Percentiles rank a stretch among this genome's conserved stretches.
phyloP scores from a whole-genome alignment of 2,888 invertebrate genomes.

The Eupithecia vulgata region DNA sequence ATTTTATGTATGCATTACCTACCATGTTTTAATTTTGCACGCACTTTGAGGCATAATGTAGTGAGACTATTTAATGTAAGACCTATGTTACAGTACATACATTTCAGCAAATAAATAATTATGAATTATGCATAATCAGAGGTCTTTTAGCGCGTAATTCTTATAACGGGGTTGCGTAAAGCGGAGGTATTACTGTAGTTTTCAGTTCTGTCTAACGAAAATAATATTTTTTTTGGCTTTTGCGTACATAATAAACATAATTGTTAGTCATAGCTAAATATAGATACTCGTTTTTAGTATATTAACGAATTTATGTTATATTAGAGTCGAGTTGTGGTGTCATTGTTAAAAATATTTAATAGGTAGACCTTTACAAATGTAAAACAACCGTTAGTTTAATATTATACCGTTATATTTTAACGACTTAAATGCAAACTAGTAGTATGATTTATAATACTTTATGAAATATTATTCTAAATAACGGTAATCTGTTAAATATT shows the following conservation, averaged over 20 bases:
- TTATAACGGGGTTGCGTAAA: no score
- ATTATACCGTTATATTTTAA: neutral
- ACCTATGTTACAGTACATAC: no score
- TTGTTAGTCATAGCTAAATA: neutral
- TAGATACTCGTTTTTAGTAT: neutral
- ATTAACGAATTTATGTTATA: conserved; percentile 16
- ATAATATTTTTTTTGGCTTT: neutral
- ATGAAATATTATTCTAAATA: neutral
- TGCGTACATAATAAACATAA: neutral
- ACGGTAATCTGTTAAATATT: neutral
- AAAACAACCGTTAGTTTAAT: no score
- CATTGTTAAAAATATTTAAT: neutral
- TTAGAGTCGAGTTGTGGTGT: neutral
- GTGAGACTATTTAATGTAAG: no score
- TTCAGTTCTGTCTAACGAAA: neutral
- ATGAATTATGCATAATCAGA: no score
- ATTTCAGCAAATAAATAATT: no score
- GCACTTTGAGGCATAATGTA: no score
- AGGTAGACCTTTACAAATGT: neutral
- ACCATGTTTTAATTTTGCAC: no score
- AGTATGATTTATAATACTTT: neutral
- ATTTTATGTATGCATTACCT: no score
- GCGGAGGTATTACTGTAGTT: neutral
- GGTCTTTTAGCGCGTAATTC: no score
- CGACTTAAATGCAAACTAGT: neutral